Evolutionary conservation across 2,888 invertebrate genomes (phyloP).

Genomic region (Lottia scabra): DNA sequence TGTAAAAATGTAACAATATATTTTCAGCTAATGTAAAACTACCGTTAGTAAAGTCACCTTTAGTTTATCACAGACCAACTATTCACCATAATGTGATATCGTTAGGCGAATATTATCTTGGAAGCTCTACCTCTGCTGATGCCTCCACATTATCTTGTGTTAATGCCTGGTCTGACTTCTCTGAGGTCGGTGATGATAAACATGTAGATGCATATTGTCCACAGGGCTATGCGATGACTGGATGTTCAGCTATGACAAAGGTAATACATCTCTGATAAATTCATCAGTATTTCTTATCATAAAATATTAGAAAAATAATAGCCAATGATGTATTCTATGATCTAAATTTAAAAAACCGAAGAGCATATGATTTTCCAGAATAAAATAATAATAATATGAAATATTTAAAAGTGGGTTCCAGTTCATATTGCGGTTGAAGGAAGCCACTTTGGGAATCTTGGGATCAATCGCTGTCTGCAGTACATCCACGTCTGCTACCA

Average conservation of each 20-base stretch:
- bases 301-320: not conserved
- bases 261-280: constrained; percentile 11
- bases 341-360: too few relatives aligned
- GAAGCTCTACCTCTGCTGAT: not conserved
- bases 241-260: constrained; percentile 22
- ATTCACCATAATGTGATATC: not conserved
- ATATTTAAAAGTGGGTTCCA: too few relatives aligned
- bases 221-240: constrained; percentile 27
- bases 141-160: constrained; percentile 19
- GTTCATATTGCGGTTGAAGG: too few relatives aligned
- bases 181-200: constrained; percentile 25
- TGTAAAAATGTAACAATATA: not conserved
- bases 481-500: too few relatives aligned
- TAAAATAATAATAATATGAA: too few relatives aligned
- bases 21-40: not conserved
- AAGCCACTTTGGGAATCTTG: too few relatives aligned
- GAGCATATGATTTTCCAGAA: too few relatives aligned
- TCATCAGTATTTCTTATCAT: too few relatives aligned
- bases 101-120: not conserved
- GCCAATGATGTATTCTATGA: too few relatives aligned
- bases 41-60: not conserved
- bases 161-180: constrained; percentile 18
- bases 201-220: constrained; percentile 20
- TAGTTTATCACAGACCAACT: not conserved
- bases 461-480: too few relatives aligned